Evolutionary conservation across 1,140 invertebrate species (phyloP), one percentile per base, ranked within the genome.

Genomic region (Aphaenogaster floridana): DNA sequence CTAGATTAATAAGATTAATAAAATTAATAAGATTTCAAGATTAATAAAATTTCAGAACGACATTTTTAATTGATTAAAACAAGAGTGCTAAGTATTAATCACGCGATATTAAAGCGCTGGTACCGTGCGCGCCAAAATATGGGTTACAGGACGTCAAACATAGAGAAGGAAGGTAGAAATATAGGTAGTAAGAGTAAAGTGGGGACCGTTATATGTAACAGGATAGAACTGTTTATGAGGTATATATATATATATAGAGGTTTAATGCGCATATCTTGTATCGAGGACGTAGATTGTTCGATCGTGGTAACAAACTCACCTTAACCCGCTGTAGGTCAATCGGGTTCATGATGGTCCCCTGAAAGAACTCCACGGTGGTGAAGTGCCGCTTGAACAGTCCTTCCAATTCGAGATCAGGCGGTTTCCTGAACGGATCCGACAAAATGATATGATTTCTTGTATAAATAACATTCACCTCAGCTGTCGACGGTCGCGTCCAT

Each of bases 331-430:
- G 98, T 88, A 99, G 97, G 96, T 99, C 99, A 96, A 99, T 99
- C 95, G 99, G 98, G 97, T 99, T 99, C 99, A 99, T 99, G 96
- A 99, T 99, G 96, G 98, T 99, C 96, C 99, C 99, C 97, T 99
- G 98, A 97, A 99, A 99, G 97, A 99, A 99, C 97, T 99, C 99
- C 96, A 99, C 99, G 95, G 99, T 99, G 93, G 99, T 99, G 97
- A 99, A 99, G 97, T 99, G 99, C 96, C 99, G 97, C 97, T 99
- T 99, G 97, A 99, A 99, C 94, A 99, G 97, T 96, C 99, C 99
- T 97, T 99, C 99, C 96, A 99, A 97, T 97, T 99, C 99, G 96
- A 99, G 97, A 96, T 99, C 99, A 95, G 98, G 98, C 96, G 98
- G 98, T 96, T 98, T 98, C 97, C 98, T 98, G 95, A 94, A 92